Evolutionary conservation across 1,140 invertebrate species (phyloP), one percentile per base, ranked within the genome.

Genomic region (Pachyrhynchus sulphureomaculatus): DNA sequence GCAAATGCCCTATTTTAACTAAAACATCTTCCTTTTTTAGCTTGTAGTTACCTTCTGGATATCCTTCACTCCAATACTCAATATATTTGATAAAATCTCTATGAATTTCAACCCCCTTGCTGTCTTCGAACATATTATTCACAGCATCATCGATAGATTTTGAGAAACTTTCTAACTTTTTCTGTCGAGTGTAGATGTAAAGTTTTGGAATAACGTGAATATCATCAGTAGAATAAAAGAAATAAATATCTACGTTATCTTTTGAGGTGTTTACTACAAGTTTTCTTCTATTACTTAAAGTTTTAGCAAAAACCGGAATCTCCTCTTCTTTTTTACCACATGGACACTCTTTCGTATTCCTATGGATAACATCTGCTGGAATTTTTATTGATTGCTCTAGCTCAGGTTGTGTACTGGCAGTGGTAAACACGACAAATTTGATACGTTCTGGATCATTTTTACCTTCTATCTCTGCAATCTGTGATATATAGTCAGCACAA

Each of bases 11-110:
- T 10, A 54, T 8, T 29, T 39, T 54, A 2, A 41, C 20, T n/a
- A 42, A 15, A 6, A 39, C 18, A 17, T 54, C 51, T 24, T 54
- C 36, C n/a, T 41, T 53, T 3, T 54, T 54, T 6, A 54, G 4
- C n/a, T 54, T 54, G 36, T 39, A 54, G 13, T 2, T 15, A 23
- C 36, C 36, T 24, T 36, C 51, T 9, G 12, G 12, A 2, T 17
- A 13, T 1, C 32, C 34, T 1, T 13, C 17, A 3, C 20, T 29
- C 34, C 51, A 54, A 10, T 39, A 9, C 12, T 37, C 21, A 15
- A 54, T 29, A 17, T 33, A 54, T 17, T 26, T 24, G 8, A 54
- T 42, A 20, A 54, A 23, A 4, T 37, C 36, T 2, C 13, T 10
- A 4, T 10, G 8, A 41, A 54, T 54, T 23, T 23, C 15, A 2